Percentiles rank a stretch among this genome's conserved stretches.
Conservation (phyloP, 2,888 invertebrate species). For the Dasysyrphus tricinctus region DNA sequence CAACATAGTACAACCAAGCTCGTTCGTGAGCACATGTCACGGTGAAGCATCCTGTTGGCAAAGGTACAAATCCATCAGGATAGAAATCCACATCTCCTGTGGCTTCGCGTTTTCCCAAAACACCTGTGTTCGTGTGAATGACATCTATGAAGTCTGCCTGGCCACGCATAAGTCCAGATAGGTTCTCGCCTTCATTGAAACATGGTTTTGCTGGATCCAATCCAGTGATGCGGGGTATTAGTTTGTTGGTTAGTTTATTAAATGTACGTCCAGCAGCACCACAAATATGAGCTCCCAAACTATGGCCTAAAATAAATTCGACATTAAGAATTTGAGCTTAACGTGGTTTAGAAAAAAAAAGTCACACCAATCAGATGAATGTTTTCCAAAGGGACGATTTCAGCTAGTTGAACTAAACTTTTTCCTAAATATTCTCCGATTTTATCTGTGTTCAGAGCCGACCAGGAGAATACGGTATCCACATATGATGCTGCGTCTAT, state of each 20-base stretch:
- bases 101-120: constrained; percentile 79
- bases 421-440: constrained; percentile 80
- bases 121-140: constrained; percentile 80
- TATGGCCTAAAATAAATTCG: constrained; percentile 77
- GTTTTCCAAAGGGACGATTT: constrained; percentile 78
- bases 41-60: constrained; percentile 79
- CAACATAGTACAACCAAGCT: constrained; percentile 80
- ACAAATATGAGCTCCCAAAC: constrained; percentile 81
- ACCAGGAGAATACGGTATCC: constrained; percentile 82
- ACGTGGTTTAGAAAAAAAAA: background rate
- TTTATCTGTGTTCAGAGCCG: constrained; percentile 82
- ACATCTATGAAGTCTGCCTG: constrained; percentile 81
- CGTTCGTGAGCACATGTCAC: constrained; percentile 79
- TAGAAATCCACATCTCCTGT: constrained; percentile 81
- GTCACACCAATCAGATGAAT: constrained; percentile 81
- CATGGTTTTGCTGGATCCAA: constrained; percentile 79
- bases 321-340: background rate
- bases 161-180: constrained; percentile 63
- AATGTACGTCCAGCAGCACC: constrained; percentile 80
- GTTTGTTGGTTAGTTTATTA: constrained; percentile 76
- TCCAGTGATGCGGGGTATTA: constrained; percentile 80
- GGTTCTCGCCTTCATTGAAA: constrained; percentile 30
- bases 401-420: constrained; percentile 78
- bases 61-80: constrained; percentile 79
- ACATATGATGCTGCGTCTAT: constrained; percentile 80